Conservation (phyloP, 2,113 vertebrate species). For the Scatophagus argus region DNA sequence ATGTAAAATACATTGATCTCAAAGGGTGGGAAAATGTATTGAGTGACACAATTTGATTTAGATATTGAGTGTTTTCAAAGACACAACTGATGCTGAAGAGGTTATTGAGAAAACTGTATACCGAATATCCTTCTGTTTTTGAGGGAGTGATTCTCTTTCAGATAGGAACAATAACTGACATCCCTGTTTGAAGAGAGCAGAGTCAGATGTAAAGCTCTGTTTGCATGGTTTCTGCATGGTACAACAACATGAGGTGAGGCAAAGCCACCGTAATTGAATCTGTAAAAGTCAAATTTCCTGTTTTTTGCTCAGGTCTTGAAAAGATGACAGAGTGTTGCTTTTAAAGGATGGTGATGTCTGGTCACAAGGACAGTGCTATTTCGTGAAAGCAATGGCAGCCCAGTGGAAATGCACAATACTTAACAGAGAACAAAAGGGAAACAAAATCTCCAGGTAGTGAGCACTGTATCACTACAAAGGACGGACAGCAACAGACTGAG, state of each 20-base stretch:
- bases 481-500: not conserved
- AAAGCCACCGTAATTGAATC: slow-evolving; percentile 74
- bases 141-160: slow-evolving; percentile 48
- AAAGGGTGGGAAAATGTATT: slow-evolving; percentile 64
- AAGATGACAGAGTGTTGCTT: slow-evolving; percentile 68
- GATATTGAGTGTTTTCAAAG: slow-evolving; percentile 70
- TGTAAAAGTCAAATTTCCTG: slow-evolving; percentile 79
- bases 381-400: slow-evolving; percentile 52
- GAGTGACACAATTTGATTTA: slow-evolving; percentile 78
- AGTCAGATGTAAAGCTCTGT: slow-evolving; percentile 56
- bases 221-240: slow-evolving; percentile 37
- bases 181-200: slow-evolving; percentile 35
- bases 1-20: slow-evolving; percentile 80
- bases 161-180: slow-evolving; percentile 55
- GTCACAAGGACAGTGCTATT: slow-evolving; percentile 61
- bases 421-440: slow-evolving; percentile 44
- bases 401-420: slow-evolving; percentile 45
- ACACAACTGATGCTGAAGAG: slow-evolving; percentile 52
- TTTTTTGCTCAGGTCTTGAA: slow-evolving; percentile 70
- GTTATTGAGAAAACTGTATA: slow-evolving; percentile 52
- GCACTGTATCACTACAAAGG: not conserved
- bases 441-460: slow-evolving; percentile 27
- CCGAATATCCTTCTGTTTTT: slow-evolving; percentile 54
- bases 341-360: slow-evolving; percentile 68
- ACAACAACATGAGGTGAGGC: slow-evolving; percentile 56